These are phyloP conservation scores for Seladonia tumulorum DNA, from an alignment of 2,888 invertebrate genomes.

Conservation along the genomic window DNA sequence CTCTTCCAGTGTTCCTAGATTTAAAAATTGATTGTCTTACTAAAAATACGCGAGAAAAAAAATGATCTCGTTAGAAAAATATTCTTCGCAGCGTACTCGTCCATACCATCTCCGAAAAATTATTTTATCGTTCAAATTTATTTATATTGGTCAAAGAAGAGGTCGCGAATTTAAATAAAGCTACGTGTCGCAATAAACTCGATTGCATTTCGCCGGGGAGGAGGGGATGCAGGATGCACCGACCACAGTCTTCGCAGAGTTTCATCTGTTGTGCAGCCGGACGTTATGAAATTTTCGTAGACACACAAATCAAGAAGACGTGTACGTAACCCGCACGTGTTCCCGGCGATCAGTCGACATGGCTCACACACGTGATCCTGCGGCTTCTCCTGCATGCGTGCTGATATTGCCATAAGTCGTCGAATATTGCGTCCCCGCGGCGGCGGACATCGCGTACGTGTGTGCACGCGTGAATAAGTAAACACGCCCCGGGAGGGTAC, in stretches of 20 bases:
- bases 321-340: constrained; percentile 47
- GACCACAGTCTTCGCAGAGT: not conserved
- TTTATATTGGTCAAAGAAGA: no score
- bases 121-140: no score
- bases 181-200: not conserved
- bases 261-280: not conserved
- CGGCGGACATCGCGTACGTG: constrained; percentile 10
- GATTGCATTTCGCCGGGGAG: not conserved
- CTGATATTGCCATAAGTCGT: constrained; percentile 73
- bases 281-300: constrained; percentile 58
- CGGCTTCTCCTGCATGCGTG: constrained; percentile 52
- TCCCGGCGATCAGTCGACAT: constrained; percentile 29
- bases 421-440: constrained; percentile 68
- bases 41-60: no score
- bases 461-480: constrained; percentile 31
- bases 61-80: no score
- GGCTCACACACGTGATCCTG: constrained; percentile 51
- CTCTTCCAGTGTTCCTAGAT: no score
- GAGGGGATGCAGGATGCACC: not conserved
- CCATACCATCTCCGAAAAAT: no score
- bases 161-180: not conserved
- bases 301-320: constrained; percentile 36
- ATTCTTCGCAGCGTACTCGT: no score
- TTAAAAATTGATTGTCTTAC: no score
- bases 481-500: constrained; percentile 2